Conservation (phyloP, 2,113 vertebrate genomes). For the Ellobius talpinus region DNA sequence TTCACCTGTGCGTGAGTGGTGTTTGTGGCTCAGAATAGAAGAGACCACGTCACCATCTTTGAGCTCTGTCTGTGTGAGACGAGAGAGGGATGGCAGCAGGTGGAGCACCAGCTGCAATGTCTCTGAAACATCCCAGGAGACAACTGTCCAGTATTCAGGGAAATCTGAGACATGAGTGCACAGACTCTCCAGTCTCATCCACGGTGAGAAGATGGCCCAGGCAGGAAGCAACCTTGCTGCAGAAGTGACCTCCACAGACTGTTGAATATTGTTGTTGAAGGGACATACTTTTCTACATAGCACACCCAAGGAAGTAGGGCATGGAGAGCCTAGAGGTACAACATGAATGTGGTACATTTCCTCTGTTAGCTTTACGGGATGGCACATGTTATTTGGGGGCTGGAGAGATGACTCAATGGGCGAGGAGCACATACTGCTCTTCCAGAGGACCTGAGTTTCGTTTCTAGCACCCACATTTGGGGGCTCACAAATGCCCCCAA, state of each 20-base stretch:
- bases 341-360: not conserved
- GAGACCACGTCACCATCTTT: not conserved
- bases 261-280: not conserved
- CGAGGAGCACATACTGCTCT: not conserved
- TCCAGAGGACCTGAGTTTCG: too few relatives aligned
- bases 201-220: not conserved
- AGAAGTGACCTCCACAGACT: not conserved
- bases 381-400: not conserved
- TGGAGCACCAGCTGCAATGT: not conserved
- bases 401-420: not conserved
- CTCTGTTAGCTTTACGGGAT: not conserved
- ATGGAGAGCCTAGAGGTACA: not conserved
- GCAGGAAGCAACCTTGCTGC: not conserved
- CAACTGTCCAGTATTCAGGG: not conserved
- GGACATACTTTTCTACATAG: not conserved
- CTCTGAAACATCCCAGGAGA: not conserved
- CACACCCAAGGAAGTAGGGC: not conserved
- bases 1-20: not conserved
- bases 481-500: not conserved
- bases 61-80: not conserved
- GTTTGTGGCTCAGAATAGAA: not conserved
- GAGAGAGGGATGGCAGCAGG: not conserved
- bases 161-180: not conserved
- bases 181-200: not conserved
- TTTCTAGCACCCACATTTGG: too few relatives aligned